phyloP scores from a whole-genome alignment of 2,797 vertebrate genomes.

The Poecilia picta region DNA sequence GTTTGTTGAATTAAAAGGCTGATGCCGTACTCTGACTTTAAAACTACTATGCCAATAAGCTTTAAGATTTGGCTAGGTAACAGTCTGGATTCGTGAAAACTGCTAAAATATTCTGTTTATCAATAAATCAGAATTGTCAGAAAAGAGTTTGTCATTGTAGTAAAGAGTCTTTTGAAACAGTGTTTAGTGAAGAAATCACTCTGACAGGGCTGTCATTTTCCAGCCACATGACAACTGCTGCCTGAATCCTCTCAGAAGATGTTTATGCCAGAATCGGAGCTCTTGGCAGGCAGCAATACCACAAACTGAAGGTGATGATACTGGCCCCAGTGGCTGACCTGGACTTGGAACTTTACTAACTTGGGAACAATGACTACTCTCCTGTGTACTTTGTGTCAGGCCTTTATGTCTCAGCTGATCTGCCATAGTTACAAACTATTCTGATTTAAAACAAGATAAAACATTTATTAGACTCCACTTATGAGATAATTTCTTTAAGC shows the following conservation, averaged over 20 bases:
- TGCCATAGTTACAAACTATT: constrained; percentile 1
- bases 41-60: background rate
- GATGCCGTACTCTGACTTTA: background rate
- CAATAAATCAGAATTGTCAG: background rate
- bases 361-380: constrained; percentile 12
- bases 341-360: constrained; percentile 24
- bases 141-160: constrained; percentile 18
- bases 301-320: constrained; percentile 54
- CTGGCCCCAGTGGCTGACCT: constrained; percentile 26
- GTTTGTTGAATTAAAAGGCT: background rate
- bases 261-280: constrained; percentile 50
- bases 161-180: constrained; percentile 29
- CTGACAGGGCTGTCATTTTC: constrained; percentile 55
- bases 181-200: constrained; percentile 35
- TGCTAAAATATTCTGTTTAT: background rate
- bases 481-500: constrained; percentile 22
- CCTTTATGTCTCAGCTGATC: background rate
- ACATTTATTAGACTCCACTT: constrained; percentile 31
- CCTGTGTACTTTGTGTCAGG: background rate
- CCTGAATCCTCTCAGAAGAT: constrained; percentile 46
- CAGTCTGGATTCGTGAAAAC: background rate
- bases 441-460: background rate
- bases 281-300: constrained; percentile 45
- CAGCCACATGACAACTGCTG: constrained; percentile 49
- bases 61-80: background rate